Evolutionary conservation across 2,113 vertebrate species (phyloP), one percentile per base, ranked within the genome.

Genomic region (Aegotheles bennettii): DNA sequence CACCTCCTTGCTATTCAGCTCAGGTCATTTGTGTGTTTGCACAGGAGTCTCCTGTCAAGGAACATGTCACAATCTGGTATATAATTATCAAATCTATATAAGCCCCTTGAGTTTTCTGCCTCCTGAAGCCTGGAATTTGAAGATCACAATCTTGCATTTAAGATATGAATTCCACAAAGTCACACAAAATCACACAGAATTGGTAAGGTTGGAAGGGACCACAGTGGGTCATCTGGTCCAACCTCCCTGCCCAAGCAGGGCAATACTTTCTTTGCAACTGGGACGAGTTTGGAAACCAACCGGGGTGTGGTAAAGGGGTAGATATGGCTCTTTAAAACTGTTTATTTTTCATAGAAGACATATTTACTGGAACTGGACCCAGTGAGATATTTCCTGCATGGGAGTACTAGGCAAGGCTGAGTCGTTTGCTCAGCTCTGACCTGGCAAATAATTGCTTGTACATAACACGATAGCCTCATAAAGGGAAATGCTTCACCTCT

Each of bases 291-390:
- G 50, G 33, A 64, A 86, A 10, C 8, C 57, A 64, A 1, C 18
- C 0, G 1, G 45, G 53, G 13, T 17, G 38, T 1, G 1, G 31
- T 45, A 36, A 56, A 79, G 14, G 28, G 16, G 20, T 51, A n/a
- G 19, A 56, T 45, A 21, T 10, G 3, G 24, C 35, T 86, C 31
- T 71, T 65, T 19, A 59, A 65, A 81, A 38, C 40, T 54, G 18
- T 71, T 57, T 70, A 18, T 81, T 71, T 77, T 77, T 11, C 35
- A 23, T 14, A 54, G 23, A 45, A 65, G 70, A 60, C 19, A 5
- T 68, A 26, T 69, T 57, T 80, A 63, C 35, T 40, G 10, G 48
- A 64, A 40, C 20, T 19, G 15, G 24, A 40, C 25, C 10, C 13
- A 28, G 4, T 11, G 28, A 43, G 7, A 26, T 48, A 65, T 71